A percentile compares a stretch with the other conserved stretches of the same genome.
phyloP scores from a whole-genome alignment of 2,888 invertebrate species.

The Halictus ligatus region DNA sequence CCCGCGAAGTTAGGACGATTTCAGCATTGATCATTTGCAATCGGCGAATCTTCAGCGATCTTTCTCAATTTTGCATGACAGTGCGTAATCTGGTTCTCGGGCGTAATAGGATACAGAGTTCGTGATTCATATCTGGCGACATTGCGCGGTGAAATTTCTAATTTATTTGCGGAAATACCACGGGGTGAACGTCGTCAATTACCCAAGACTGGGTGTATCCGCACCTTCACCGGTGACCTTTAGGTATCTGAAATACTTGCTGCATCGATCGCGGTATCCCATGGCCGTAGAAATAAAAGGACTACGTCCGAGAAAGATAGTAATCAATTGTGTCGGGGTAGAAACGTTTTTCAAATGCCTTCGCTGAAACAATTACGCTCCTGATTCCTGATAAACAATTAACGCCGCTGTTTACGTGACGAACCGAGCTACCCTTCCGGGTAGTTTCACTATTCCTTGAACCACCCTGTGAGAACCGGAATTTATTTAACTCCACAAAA shows the following conservation, averaged over 20 bases:
- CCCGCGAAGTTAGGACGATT: neutral
- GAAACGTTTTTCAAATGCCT: conserved; percentile 11
- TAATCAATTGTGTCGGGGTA: conserved; percentile 44
- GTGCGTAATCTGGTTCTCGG: neutral
- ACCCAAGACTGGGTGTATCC: conserved; percentile 36
- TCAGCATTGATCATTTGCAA: neutral
- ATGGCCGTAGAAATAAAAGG: conserved; percentile 61
- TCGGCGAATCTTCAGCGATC: neutral
- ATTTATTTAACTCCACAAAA: neutral
- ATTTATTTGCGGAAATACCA: conserved; percentile 58
- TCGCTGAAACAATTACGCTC: conserved; percentile 44
- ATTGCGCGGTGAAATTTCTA: conserved; percentile 36
- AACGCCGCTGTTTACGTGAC: conserved; percentile 12
- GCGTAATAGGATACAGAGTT: neutral
- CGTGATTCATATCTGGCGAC: conserved; percentile 28
- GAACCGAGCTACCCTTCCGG: neutral
- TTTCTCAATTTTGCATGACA: neutral
- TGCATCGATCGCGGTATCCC: conserved; percentile 63
- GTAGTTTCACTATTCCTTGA: neutral
- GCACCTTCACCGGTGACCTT: conserved; percentile 69
- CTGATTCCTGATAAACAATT: conserved; percentile 43
- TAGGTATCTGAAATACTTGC: conserved; percentile 45
- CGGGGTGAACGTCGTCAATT: conserved; percentile 48
- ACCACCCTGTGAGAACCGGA: neutral
- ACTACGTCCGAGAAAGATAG: conserved; percentile 51